phyloP scores from a whole-genome alignment of 2,888 invertebrate species.

The Beris morrisii region DNA sequence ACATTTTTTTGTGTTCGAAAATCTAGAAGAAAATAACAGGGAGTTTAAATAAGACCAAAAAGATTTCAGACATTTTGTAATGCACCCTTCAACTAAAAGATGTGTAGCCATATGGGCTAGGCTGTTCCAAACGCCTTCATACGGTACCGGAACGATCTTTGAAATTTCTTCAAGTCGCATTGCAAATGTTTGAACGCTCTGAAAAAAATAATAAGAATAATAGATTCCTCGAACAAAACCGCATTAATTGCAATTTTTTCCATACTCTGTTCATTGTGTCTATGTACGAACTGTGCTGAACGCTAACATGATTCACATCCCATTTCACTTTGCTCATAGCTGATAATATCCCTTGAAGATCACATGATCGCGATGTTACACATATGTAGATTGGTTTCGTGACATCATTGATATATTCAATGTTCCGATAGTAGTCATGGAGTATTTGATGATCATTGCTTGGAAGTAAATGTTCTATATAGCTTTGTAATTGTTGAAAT shows the following conservation, averaged over 20 bases:
- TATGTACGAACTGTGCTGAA: slow-evolving; percentile 89
- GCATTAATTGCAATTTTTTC: slow-evolving; percentile 24
- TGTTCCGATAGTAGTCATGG: slow-evolving; percentile 64
- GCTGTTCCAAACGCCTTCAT: slow-evolving; percentile 81
- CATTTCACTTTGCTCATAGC: slow-evolving; percentile 94
- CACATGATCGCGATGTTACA: slow-evolving; percentile 78
- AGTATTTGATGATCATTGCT: slow-evolving; percentile 68
- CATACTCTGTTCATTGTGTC: slow-evolving; percentile 70
- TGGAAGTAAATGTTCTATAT: slow-evolving; percentile 81
- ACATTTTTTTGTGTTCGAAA: slow-evolving; percentile 89
- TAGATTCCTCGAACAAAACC: neutral
- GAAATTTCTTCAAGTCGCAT: slow-evolving; percentile 75
- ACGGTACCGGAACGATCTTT: slow-evolving; percentile 69
- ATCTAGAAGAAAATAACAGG: slow-evolving; percentile 58
- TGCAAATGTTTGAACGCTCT: slow-evolving; percentile 69
- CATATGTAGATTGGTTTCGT: slow-evolving; percentile 85
- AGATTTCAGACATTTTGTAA: slow-evolving; percentile 28
- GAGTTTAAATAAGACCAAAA: neutral
- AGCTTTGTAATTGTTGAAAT: slow-evolving; percentile 79
- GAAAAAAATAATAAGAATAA: slow-evolving; percentile 15
- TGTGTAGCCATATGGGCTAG: slow-evolving; percentile 83
- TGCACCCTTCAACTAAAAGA: slow-evolving; percentile 86
- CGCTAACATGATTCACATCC: slow-evolving; percentile 93
- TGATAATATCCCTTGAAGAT: slow-evolving; percentile 72
- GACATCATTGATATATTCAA: slow-evolving; percentile 62